A percentile compares a stretch with the other conserved stretches of the same genome.
phyloP scores from a whole-genome alignment of 2,888 invertebrate genomes.

The Automeris io region DNA sequence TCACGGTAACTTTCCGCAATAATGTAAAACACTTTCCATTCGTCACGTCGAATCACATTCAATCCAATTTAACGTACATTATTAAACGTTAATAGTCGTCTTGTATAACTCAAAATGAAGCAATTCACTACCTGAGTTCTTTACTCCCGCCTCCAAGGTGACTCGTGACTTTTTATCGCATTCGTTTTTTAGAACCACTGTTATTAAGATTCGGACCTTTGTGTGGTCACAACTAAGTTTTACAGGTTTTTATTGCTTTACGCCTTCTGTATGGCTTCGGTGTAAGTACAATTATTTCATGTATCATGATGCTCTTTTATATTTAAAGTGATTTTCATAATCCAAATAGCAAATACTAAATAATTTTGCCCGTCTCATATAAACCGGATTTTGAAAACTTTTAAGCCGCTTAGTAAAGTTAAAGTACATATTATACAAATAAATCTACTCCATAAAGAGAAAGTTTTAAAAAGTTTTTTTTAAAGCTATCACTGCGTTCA shows the following conservation, averaged over 20 bases:
- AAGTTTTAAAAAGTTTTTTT: too few species aligned
- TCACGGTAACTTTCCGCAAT: too few species aligned
- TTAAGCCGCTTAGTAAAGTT: too few species aligned
- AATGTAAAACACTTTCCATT: background rate
- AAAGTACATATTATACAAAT: too few species aligned
- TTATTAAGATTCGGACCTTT: constrained; percentile 60
- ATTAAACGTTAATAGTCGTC: constrained; percentile 13
- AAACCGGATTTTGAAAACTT: too few species aligned
- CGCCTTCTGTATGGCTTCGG: background rate
- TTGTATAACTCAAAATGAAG: constrained; percentile 57
- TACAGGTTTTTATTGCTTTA: background rate
- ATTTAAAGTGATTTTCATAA: too few species aligned
- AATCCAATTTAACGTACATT: constrained; percentile 40
- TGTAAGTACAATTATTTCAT: background rate
- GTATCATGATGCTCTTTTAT: too few species aligned
- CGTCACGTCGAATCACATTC: constrained; percentile 15
- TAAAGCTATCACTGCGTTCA: too few species aligned
- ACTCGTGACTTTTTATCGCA: constrained; percentile 58
- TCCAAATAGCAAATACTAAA: too few species aligned
- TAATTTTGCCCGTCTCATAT: too few species aligned
- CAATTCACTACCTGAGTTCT: constrained; percentile 73
- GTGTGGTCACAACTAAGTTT: constrained; percentile 39
- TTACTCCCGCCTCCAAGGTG: constrained; percentile 68
- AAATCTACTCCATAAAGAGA: too few species aligned
- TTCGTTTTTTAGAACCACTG: constrained; percentile 49